Evolutionary conservation across 2,113 vertebrate genomes (phyloP).

Genomic region (Neogale vison): DNA sequence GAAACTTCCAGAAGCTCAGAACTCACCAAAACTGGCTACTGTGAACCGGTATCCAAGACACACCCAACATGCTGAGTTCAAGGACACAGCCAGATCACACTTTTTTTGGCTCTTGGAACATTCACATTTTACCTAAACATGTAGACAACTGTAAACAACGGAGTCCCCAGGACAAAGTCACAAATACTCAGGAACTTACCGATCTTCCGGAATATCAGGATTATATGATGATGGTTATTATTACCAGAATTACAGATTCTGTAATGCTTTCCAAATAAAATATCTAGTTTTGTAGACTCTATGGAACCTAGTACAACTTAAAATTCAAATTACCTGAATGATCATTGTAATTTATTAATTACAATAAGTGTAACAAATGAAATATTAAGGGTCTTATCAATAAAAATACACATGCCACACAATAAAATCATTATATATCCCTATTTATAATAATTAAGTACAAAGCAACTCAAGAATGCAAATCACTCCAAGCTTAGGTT

Average conservation of each 20-base stretch:
- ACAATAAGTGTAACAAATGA: neutral
- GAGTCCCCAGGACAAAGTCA: neutral
- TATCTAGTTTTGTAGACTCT: neutral
- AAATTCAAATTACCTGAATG: neutral
- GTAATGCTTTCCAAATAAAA: neutral
- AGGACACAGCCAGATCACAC: fast-evolving
- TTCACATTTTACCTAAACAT: neutral
- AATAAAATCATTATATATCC: neutral
- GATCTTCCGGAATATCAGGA: neutral
- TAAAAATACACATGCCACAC: neutral
- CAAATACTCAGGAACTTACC: neutral
- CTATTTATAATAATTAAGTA: neutral
- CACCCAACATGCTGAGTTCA: fast-evolving
- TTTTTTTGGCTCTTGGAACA: too few species aligned
- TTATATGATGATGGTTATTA: neutral
- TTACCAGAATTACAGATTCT: neutral
- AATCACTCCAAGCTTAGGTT: fast-evolving
- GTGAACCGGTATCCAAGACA: neutral
- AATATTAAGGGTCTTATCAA: neutral
- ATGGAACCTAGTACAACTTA: neutral
- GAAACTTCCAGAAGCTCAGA: fast-evolving
- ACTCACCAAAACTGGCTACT: fast-evolving
- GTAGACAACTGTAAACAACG: neutral
- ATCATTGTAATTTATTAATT: neutral
- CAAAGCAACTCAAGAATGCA: neutral